A percentile compares a stretch with the other conserved stretches of the same genome.
phyloP scores from a whole-genome alignment of 2,113 vertebrate species.

The Hippoglossus stenolepis region DNA sequence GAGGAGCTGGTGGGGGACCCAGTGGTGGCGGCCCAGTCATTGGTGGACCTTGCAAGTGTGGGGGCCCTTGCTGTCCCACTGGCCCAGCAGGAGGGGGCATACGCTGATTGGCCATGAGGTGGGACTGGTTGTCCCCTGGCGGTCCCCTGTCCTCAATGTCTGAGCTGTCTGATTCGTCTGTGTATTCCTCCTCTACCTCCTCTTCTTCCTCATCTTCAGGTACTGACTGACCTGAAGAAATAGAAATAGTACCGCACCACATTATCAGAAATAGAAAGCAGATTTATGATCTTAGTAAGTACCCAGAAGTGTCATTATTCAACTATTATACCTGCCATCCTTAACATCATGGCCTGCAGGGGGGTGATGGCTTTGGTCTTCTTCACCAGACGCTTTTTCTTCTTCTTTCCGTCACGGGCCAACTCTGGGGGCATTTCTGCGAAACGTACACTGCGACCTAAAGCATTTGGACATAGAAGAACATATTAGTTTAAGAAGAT shows the following conservation, averaged over 20 bases:
- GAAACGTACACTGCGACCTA: slow-evolving; percentile 92
- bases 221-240: slow-evolving; percentile 91
- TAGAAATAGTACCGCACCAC: neutral
- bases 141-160: slow-evolving; percentile 84
- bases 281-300: too few species aligned
- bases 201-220: slow-evolving; percentile 95
- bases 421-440: slow-evolving; percentile 87
- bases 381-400: slow-evolving; percentile 91
- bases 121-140: slow-evolving; percentile 74
- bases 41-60: slow-evolving; percentile 91
- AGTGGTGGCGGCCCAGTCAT: slow-evolving; percentile 94
- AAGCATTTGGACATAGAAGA: neutral
- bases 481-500: neutral
- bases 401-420: slow-evolving; percentile 80
- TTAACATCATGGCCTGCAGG: slow-evolving; percentile 98
- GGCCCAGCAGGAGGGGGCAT: slow-evolving; percentile 72
- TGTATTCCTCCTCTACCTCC: slow-evolving; percentile 92
- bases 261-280: neutral
- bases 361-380: slow-evolving; percentile 95
- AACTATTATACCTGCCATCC: slow-evolving; percentile 87
- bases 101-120: slow-evolving; percentile 75
- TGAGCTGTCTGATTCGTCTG: slow-evolving; percentile 89
- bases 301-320: neutral
- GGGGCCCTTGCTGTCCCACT: slow-evolving; percentile 76
- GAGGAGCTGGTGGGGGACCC: slow-evolving; percentile 93